Evolutionary conservation across 1,140 invertebrate species (phyloP).

Genomic region (Penaeus indicus): DNA sequence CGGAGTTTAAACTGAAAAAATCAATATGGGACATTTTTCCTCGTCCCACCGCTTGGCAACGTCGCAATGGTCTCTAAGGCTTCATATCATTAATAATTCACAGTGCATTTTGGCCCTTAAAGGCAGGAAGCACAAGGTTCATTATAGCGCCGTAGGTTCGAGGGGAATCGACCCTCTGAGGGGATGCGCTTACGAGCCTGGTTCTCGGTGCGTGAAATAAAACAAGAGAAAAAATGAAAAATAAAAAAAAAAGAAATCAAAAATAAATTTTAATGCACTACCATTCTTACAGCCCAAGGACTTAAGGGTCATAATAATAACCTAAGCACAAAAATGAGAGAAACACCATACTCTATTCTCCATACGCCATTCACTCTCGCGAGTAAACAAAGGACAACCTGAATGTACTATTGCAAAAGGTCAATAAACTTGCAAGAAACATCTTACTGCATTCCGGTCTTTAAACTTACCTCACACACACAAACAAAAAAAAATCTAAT

Average conservation of each 20-base stretch:
- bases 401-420: slow-evolving; percentile 18
- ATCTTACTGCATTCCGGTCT: slow-evolving; percentile 15
- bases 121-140: slow-evolving; percentile 20
- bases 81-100: slow-evolving; percentile 52
- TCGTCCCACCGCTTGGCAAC: slow-evolving; percentile 38
- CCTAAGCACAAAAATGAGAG: no score
- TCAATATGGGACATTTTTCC: slow-evolving; percentile 55
- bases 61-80: slow-evolving; percentile 49
- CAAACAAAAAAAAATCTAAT: no score
- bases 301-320: no score
- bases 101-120: slow-evolving; percentile 52
- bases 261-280: background rate
- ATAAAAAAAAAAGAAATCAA: slow-evolving; percentile 32
- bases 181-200: slow-evolving; percentile 53
- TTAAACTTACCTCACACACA: no score
- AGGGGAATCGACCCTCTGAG: slow-evolving; percentile 54
- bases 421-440: slow-evolving; percentile 25
- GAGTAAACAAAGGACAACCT: background rate
- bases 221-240: background rate
- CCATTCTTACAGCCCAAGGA: no score
- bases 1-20: slow-evolving; percentile 19
- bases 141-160: slow-evolving; percentile 22
- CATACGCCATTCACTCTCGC: no score
- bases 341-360: no score
- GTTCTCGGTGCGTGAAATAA: slow-evolving; percentile 29